These are phyloP conservation scores for Erpetoichthys calabaricus DNA, from an alignment of 2,797 vertebrate species.

Conservation along the genomic window DNA sequence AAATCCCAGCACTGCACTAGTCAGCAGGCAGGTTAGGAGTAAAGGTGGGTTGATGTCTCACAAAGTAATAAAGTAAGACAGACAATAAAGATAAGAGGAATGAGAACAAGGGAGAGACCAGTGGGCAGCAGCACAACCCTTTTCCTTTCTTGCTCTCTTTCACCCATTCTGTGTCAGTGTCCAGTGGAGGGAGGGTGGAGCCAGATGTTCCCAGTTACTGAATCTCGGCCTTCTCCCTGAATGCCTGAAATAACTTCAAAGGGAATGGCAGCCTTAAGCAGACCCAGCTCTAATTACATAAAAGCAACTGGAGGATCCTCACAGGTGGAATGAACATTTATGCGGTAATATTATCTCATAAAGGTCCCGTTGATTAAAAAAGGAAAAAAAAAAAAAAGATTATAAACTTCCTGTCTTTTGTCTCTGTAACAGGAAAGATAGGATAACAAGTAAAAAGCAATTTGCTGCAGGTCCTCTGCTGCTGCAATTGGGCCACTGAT, in stretches of 20 bases:
- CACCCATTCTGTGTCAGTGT: no score
- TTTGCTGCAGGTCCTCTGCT: no score
- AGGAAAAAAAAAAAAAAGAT: slow-evolving; percentile 27
- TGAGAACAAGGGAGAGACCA: no score
- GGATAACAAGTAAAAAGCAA: slow-evolving; percentile 14
- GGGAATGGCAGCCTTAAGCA: slow-evolving; percentile 54
- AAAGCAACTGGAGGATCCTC: slow-evolving; percentile 57
- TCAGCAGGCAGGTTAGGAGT: no score
- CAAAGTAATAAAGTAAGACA: no score
- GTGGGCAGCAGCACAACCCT: no score
- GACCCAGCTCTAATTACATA: slow-evolving; percentile 54
- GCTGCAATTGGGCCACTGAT: no score
- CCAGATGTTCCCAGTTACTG: slow-evolving; percentile 36
- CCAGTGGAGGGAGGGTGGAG: slow-evolving; percentile 14
- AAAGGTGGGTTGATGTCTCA: no score
- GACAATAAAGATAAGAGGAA: no score
- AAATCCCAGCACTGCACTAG: no score
- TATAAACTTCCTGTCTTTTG: slow-evolving; percentile 56
- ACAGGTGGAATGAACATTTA: slow-evolving; percentile 53
- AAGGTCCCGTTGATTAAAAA: slow-evolving; percentile 32
- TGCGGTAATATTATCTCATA: slow-evolving; percentile 44
- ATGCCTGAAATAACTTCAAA: slow-evolving; percentile 78
- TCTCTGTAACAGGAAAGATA: slow-evolving; percentile 34
- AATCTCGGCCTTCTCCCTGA: slow-evolving; percentile 39
- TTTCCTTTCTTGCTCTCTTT: no score